Evolutionary conservation across 2,113 vertebrate species (phyloP), one percentile per base, ranked within the genome.

Genomic region (Leucosticte australis): DNA sequence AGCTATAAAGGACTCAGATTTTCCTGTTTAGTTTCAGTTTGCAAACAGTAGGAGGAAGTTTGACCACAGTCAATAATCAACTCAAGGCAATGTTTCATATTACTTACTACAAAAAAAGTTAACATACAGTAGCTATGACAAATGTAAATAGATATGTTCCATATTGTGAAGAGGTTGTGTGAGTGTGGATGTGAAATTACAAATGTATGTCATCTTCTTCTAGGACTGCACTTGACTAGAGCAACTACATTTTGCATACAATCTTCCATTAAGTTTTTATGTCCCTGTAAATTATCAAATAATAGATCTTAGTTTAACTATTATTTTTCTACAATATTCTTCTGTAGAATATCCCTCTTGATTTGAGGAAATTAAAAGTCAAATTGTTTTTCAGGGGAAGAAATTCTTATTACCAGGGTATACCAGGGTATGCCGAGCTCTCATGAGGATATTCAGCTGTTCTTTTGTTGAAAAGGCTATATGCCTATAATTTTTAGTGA

Each of bases 21-120:
- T 80, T 90, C 68, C 83, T 92, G 55, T 78, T 93, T 77, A 90
- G 55, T 70, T 83, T 86, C 31, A 62, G 42, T 83, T 81, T 89
- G 15, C 59, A 92, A 87, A 77, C 30, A 50, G 60, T 62, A 89
- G 59, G 52, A 90, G 60, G 67, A 87, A 59, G 57, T 92, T 87
- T 96, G 53, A 63, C 20, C 4, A 1, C 55, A 93, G 64, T 16
- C 68, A 86, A 30, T 77, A 87, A 87, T 59, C 39, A 90, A 15
- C 28, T 53, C 39, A 92, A 81, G 20, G 17, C 28, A 83, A 60
- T 18, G 28, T 28, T 63, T 83, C 53, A n/a, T 62, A 68, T 52
- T 83, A 41, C 21, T 78, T 59, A 41, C 59, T 28, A 19, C 12
- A 17, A 83, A 87, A 82, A 84, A 73, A 19, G 11, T 89, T 77